Conservation (phyloP, 2,888 invertebrate species). For the Drosophila ustulata region DNA sequence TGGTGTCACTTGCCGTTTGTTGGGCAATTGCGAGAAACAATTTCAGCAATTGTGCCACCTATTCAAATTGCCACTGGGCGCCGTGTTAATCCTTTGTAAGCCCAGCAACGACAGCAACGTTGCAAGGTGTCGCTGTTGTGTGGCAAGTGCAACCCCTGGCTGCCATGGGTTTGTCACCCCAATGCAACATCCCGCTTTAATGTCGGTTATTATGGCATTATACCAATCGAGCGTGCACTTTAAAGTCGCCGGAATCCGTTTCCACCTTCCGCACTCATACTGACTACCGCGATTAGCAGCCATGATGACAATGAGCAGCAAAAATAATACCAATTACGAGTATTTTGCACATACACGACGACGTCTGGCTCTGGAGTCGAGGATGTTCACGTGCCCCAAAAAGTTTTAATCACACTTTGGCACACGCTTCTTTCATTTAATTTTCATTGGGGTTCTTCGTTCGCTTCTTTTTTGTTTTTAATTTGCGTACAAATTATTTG, state of each 20-base stretch:
- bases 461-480: slow-evolving; percentile 53
- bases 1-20: too few relatives aligned
- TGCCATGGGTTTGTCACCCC: slow-evolving; percentile 16
- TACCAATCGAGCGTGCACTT: slow-evolving; percentile 73
- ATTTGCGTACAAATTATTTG: slow-evolving; percentile 78
- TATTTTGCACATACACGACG: slow-evolving; percentile 46
- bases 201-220: slow-evolving; percentile 76
- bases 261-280: slow-evolving; percentile 8
- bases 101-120: slow-evolving; percentile 58
- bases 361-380: background rate
- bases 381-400: slow-evolving; percentile 34
- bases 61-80: slow-evolving; percentile 67
- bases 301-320: slow-evolving; percentile 40
- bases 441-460: slow-evolving; percentile 54
- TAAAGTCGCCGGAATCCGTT: slow-evolving; percentile 28
- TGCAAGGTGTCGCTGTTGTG: slow-evolving; percentile 52
- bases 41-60: slow-evolving; percentile 72
- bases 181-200: slow-evolving; percentile 20
- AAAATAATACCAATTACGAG: slow-evolving; percentile 60
- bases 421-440: slow-evolving; percentile 70
- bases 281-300: slow-evolving; percentile 57
- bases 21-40: slow-evolving; percentile 68
- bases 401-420: slow-evolving; percentile 80
- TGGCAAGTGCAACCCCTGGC: slow-evolving; percentile 44
- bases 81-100: slow-evolving; percentile 73